Percentiles rank a stretch among this genome's conserved stretches.
These are phyloP conservation scores for Engystomops pustulosus DNA, from an alignment of 2,113 vertebrate genomes.

Conservation along the genomic window DNA sequence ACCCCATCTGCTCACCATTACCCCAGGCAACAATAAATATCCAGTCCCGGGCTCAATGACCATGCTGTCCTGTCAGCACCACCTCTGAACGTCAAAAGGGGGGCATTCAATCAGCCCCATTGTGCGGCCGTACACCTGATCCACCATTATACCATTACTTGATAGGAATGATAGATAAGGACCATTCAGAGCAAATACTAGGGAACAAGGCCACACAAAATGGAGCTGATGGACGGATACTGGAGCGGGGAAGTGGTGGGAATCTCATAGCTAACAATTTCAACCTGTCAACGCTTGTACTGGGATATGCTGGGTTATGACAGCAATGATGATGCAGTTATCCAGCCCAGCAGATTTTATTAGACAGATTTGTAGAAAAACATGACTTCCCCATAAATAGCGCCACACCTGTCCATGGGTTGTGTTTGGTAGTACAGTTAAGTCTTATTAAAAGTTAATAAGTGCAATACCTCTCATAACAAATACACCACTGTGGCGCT, in stretches of 20 bases:
- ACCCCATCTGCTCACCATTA: slow-evolving; percentile 6
- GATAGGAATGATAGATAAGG: slow-evolving; percentile 33
- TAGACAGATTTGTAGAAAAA: neutral
- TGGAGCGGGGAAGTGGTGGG: neutral
- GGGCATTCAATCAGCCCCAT: neutral
- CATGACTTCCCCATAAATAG: neutral
- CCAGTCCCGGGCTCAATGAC: neutral
- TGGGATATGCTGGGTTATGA: no score
- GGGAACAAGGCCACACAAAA: neutral
- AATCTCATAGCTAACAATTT: neutral
- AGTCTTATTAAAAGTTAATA: no score
- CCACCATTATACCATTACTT: neutral
- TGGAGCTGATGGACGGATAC: neutral
- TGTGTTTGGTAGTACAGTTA: neutral
- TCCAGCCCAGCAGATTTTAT: neutral
- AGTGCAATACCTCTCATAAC: no score
- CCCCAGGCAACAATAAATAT: slow-evolving; percentile 9
- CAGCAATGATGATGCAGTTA: no score
- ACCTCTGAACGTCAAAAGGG: neutral
- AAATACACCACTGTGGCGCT: no score
- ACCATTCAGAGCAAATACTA: neutral
- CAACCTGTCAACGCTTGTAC: neutral
- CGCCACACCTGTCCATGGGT: neutral
- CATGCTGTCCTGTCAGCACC: neutral
- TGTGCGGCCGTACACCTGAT: slow-evolving; percentile 13